These are phyloP conservation scores for Camponotus pennsylvanicus DNA, from an alignment of 1,140 invertebrate genomes.

Conservation along the genomic window DNA sequence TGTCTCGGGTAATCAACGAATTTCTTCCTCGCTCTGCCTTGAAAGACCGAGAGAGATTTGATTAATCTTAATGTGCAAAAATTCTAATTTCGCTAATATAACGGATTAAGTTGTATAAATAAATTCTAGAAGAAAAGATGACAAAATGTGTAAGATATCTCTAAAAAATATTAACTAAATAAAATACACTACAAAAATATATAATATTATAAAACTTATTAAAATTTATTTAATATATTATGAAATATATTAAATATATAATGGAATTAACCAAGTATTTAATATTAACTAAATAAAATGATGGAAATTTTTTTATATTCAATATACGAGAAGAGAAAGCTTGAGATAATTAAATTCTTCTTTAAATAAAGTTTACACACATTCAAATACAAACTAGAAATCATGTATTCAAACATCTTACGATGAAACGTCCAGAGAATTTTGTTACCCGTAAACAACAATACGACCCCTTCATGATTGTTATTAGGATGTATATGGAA, in stretches of 20 bases:
- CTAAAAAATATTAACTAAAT: neutral
- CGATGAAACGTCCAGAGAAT: neutral
- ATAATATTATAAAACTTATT: too few species aligned
- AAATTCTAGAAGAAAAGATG: neutral
- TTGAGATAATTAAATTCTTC: neutral
- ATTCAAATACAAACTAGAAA: neutral
- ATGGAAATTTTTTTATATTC: neutral
- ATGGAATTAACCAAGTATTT: neutral
- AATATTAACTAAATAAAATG: neutral
- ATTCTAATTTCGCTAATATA: slow-evolving; percentile 20
- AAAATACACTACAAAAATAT: neutral
- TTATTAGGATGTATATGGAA: slow-evolving; percentile 21
- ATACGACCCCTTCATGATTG: slow-evolving; percentile 3
- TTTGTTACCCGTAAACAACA: neutral
- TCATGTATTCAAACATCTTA: neutral
- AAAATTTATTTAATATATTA: too few species aligned
- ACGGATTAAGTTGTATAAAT: slow-evolving; percentile 38
- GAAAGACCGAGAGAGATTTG: neutral
- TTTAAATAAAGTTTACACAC: neutral
- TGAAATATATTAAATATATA: too few species aligned
- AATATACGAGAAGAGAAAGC: neutral
- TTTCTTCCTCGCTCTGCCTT: neutral
- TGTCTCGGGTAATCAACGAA: slow-evolving; percentile 36
- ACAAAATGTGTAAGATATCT: neutral
- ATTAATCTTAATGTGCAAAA: slow-evolving; percentile 19